Base-by-base conservation (phyloP, 2,888 invertebrate genomes). In the Crematogaster levior region DNA sequence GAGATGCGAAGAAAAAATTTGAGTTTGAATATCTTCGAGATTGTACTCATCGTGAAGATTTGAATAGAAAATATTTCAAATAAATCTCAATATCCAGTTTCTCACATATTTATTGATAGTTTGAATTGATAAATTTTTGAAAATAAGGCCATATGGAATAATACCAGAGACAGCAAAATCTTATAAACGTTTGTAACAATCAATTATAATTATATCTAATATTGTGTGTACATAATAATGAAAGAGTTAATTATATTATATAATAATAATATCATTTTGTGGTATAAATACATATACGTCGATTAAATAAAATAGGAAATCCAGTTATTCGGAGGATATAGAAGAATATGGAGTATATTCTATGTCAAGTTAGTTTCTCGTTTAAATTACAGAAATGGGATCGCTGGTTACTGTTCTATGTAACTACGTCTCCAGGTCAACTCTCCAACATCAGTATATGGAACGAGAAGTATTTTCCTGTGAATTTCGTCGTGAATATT, bases 311-410 rank as follows among this genome's bases (percentile, higher is more conserved):
- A 34, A 68, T 34, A 9, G 15, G 3, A 68, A 51, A 21, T 51
- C 51, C 12, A 70, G 5, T 70, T 53, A 30, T 34, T 34, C 18
- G 6, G 10, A 1, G 40, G 3, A 61, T 18, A 48, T 34, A 10
- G 7, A 43, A 18, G n/a, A n/a, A n/a, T n/a, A n/a, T 4, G 7
- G 48, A 63, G 24, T 46, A 63, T 12, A 34, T 21, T 30, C 34
- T 46, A 12, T 24, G 48, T 65, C 46, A 24, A 63, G 63, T 48
- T 74, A 24, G 24, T 65, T 18, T 24, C 34, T 37, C 27, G 21
- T 61, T 74, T 74, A 74, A 74, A 74, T 63, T 63, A 46, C 24
- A 43, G 34, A 34, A 74, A 65, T 48, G 18, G 18, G 30, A 74
- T 65, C n/a, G 12, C 46, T 18, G 43, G n/a, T 74, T 30, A 34